Evolutionary conservation across 2,888 invertebrate genomes (phyloP).

Genomic region (Meiosimyza platycephala): DNA sequence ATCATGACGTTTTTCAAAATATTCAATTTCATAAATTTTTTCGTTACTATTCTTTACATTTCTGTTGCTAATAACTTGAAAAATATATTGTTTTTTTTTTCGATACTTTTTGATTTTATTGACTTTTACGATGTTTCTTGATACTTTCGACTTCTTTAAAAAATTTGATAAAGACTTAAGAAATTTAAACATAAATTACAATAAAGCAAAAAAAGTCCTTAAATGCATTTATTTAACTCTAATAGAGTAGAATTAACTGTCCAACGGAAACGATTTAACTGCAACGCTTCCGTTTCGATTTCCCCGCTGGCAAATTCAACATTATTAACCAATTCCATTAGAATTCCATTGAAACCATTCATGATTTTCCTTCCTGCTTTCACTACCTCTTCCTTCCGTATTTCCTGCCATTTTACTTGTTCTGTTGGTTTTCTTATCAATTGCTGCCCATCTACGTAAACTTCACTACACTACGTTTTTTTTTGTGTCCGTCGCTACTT

Average conservation of each 20-base stretch:
- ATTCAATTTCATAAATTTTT: no score
- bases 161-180: no score
- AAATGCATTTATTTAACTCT: background rate
- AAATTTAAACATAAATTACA: no score
- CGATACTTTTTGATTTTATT: no score
- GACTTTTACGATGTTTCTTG: no score
- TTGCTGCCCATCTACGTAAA: slow-evolving; percentile 7
- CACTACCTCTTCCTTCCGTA: background rate
- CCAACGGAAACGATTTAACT: no score
- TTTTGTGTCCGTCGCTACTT: background rate
- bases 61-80: no score
- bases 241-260: background rate
- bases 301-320: slow-evolving; percentile 11
- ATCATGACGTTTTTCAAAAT: no score
- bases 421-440: background rate
- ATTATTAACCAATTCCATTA: slow-evolving; percentile 19
- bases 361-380: background rate
- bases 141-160: no score
- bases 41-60: no score
- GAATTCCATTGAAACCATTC: slow-evolving; percentile 14
- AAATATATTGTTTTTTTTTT: no score
- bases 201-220: no score
- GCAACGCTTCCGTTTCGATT: slow-evolving; percentile 16
- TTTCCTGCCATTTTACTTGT: background rate
- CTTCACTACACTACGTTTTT: background rate